phyloP scores from a whole-genome alignment of 2,888 invertebrate genomes.

The Nymphalis c-album region DNA sequence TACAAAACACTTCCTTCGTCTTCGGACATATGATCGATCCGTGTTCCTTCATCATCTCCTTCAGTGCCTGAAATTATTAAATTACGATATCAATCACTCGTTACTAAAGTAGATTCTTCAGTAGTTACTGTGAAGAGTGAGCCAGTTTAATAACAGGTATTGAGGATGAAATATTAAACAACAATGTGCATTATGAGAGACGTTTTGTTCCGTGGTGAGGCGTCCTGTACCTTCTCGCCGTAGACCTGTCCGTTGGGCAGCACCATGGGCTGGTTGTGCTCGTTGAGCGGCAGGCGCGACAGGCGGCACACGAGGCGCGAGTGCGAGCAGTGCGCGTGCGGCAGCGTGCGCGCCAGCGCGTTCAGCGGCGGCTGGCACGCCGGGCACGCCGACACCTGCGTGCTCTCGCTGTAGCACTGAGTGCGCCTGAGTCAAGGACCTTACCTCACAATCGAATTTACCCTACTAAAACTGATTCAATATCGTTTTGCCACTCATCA shows the following conservation, averaged over 20 bases:
- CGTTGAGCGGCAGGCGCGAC: conserved; percentile 95
- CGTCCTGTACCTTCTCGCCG: conserved; percentile 96
- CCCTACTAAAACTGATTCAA: too few species aligned
- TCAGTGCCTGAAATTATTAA: conserved; percentile 84
- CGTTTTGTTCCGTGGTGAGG: conserved; percentile 85
- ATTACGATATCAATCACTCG: too few species aligned
- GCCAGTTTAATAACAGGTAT: too few species aligned
- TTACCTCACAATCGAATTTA: background rate
- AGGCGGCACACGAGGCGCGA: conserved; percentile 96
- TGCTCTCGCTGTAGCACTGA: conserved; percentile 87
- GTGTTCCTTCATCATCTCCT: conserved; percentile 96
- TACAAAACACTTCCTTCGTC: conserved; percentile 94
- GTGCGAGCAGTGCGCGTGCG: conserved; percentile 97
- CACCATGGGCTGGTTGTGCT: conserved; percentile 99
- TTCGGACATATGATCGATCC: conserved; percentile 96
- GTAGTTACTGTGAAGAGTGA: too few species aligned
- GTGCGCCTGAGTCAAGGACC: conserved; percentile 62
- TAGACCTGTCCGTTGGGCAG: conserved; percentile 99
- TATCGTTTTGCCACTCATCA: too few species aligned
- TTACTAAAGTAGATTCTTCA: too few species aligned
- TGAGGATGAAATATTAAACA: too few species aligned
- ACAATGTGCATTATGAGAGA: too few species aligned
- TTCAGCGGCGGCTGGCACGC: conserved; percentile 95
- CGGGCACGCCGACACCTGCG: conserved; percentile 92
- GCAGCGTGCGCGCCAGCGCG: conserved; percentile 91